Evolutionary conservation across 2,888 invertebrate species (phyloP).

Genomic region (Diarsia rubi): DNA sequence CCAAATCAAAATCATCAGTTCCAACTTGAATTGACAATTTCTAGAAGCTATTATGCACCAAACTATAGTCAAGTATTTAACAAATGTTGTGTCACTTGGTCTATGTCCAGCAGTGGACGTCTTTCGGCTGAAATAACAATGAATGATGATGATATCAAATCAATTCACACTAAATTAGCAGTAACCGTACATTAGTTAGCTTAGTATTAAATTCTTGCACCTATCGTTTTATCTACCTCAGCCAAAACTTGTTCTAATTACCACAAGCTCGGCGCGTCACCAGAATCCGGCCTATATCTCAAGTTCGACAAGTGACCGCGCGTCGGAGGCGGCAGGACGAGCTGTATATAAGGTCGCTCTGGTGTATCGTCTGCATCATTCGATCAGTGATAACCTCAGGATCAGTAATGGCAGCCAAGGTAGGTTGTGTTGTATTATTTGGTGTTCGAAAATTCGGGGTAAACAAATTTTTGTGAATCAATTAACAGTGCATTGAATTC

Average conservation of each 20-base stretch:
- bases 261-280: conserved; percentile 1
- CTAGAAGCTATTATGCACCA: not conserved
- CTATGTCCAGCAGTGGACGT: no score
- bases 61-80: not conserved
- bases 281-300: conserved; percentile 64
- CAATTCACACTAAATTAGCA: not conserved
- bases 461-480: not conserved
- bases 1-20: not conserved
- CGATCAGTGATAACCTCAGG: conserved; percentile 73
- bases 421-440: conserved; percentile 54
- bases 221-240: conserved; percentile 8
- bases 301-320: conserved; percentile 68
- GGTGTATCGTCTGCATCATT: conserved; percentile 72
- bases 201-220: not conserved
- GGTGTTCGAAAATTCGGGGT: not conserved
- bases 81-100: no score
- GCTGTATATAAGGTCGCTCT: conserved; percentile 76
- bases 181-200: not conserved
- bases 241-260: conserved; percentile 45
- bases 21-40: not conserved
- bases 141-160: no score
- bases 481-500: not conserved
- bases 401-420: conserved; percentile 84
- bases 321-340: conserved; percentile 33
- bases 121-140: no score